phyloP scores from a whole-genome alignment of 1,140 invertebrate species.

The Proctacanthus coquilletti region DNA sequence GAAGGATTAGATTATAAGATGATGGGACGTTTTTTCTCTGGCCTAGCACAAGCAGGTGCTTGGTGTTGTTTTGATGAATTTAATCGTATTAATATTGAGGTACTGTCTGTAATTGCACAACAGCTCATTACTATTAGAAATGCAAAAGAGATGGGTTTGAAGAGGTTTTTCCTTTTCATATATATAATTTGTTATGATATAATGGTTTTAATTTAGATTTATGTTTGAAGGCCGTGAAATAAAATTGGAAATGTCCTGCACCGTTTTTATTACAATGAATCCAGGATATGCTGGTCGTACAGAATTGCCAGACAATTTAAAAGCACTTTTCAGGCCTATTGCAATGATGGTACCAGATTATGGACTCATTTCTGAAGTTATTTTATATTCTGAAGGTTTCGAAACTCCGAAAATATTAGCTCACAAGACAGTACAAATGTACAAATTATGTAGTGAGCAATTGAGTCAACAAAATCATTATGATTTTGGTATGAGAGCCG shows the following conservation, averaged over 20 bases:
- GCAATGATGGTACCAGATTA: slow-evolving; percentile 92
- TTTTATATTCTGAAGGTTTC: slow-evolving; percentile 83
- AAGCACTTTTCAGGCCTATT: slow-evolving; percentile 74
- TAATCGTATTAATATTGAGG: slow-evolving; percentile 81
- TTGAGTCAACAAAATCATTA: slow-evolving; percentile 87
- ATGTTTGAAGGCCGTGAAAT: slow-evolving; percentile 85
- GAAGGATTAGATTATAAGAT: slow-evolving; percentile 71
- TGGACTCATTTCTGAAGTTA: slow-evolving; percentile 81
- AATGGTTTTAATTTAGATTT: slow-evolving; percentile 39
- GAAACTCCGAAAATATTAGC: slow-evolving; percentile 71
- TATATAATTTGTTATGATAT: slow-evolving; percentile 28
- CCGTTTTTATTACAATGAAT: slow-evolving; percentile 84
- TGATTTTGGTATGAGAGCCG: slow-evolving; percentile 79
- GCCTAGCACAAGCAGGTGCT: slow-evolving; percentile 70
- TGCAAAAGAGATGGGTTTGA: slow-evolving; percentile 49
- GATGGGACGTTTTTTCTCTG: slow-evolving; percentile 79
- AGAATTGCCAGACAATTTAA: slow-evolving; percentile 66
- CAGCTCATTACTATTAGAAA: slow-evolving; percentile 64
- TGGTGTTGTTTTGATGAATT: slow-evolving; percentile 92
- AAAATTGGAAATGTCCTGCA: slow-evolving; percentile 66
- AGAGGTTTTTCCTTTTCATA: no score
- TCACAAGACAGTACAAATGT: slow-evolving; percentile 83
- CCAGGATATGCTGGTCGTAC: slow-evolving; percentile 80
- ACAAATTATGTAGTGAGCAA: slow-evolving; percentile 82
- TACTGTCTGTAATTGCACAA: slow-evolving; percentile 76